Base-by-base conservation (phyloP, 2,113 vertebrate species). In the Saccopteryx bilineata region DNA sequence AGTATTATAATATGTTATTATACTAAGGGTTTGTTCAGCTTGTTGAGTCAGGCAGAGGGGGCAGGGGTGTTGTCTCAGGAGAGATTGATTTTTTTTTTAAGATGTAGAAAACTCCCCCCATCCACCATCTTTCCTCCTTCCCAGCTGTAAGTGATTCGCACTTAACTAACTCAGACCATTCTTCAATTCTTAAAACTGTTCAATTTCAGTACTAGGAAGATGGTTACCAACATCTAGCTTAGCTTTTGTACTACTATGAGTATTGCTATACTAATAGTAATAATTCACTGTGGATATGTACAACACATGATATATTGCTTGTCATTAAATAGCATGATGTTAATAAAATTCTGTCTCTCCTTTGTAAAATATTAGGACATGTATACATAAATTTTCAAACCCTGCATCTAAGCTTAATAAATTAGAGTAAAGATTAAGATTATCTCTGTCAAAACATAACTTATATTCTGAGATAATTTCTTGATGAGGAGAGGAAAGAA, bases 391-490 rank as follows among this genome's bases (percentile, higher is more conserved):
- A 93, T 26, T 17, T 86, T 48, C 39, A 33, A 93, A 63, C 17
- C 21, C n/a, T 58, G 19, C 10, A 21, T 69, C 24, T 74, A 85
- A 90, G 9, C 23, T 88, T 28, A 95, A 48, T 72, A 83, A 86
- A 89, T 39, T 48, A 23, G 46, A 61, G 18, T 87, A 91, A 78
- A 80, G 69, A n/a, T 71, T 71, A 85, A 84, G 26, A 14, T 50
- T 65, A 88, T 39, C 28, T 46, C 76, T 81, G 14, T 60, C 31
- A 68, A 91, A 75, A n/a, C 14, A 68, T 92, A 33, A 58, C 9
- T 50, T 69, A 23, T 48, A 87, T 79, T 76, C 71, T 84, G 65
- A 96, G 50, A 86, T 95, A 31, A 54, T 78, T 94, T 95, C n/a
- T 81, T 88, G 46, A 58, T 50, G 7, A 6, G 39, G n/a, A 26